Evolutionary conservation across 2,888 invertebrate genomes (phyloP).

Genomic region (Panopea generosa): DNA sequence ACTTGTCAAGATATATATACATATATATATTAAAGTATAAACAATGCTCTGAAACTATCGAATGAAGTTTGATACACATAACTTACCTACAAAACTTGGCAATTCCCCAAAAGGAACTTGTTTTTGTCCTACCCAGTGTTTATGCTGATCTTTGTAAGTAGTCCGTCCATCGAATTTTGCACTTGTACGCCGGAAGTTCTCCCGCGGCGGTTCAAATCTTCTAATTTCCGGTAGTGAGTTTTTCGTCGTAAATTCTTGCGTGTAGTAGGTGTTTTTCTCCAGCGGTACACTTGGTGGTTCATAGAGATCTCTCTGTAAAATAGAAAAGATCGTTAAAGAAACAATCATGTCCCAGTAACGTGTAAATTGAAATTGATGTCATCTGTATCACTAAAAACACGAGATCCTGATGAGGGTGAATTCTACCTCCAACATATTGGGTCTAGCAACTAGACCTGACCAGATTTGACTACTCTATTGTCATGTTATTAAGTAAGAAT

Average conservation of each 20-base stretch:
- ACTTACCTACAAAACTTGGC: constrained; percentile 81
- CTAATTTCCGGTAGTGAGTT: constrained; percentile 54
- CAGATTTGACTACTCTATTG: no score
- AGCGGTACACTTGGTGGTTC: constrained; percentile 74
- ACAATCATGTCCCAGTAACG: not conserved
- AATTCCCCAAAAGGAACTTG: constrained; percentile 80
- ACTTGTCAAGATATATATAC: no score
- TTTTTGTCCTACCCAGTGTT: constrained; percentile 78
- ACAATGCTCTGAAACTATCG: no score
- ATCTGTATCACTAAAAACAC: no score
- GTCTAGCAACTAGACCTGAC: no score
- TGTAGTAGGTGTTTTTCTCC: constrained; percentile 75
- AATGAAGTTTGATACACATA: no score
- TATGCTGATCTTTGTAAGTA: constrained; percentile 79
- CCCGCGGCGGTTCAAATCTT: constrained; percentile 52
- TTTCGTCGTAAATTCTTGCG: constrained; percentile 73
- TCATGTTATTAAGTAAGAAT: no score
- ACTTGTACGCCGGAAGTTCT: constrained; percentile 62
- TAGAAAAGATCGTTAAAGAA: not conserved
- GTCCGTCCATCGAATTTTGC: constrained; percentile 78
- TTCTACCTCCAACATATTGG: no score
- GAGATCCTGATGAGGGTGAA: no score
- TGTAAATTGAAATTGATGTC: not conserved
- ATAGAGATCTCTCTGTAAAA: constrained; percentile 75
- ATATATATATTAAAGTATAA: no score